Evolutionary conservation across 2,888 invertebrate genomes (phyloP).

Genomic region (Andrena flavipes): DNA sequence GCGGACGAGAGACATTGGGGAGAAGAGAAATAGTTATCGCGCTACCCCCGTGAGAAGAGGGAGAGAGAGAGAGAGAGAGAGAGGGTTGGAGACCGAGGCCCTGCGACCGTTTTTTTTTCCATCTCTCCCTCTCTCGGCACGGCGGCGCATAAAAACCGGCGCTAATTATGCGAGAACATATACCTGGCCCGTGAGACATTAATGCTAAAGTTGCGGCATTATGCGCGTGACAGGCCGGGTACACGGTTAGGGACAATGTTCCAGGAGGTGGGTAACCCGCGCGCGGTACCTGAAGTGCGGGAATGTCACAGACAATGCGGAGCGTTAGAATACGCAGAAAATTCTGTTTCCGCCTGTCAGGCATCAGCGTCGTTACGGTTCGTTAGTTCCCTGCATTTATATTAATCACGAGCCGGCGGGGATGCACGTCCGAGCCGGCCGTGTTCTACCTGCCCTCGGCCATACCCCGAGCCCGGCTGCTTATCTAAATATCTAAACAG

Average conservation of each 20-base stretch:
- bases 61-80: too few species aligned
- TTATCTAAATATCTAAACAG: constrained; percentile 34
- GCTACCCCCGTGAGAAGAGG: constrained; percentile 40
- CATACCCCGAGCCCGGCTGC: not conserved
- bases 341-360: constrained; percentile 73
- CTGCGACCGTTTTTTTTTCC: constrained; percentile 50
- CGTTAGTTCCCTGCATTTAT: constrained; percentile 68
- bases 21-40: constrained; percentile 59
- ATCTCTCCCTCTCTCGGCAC: constrained; percentile 19
- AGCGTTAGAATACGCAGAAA: constrained; percentile 69
- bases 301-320: constrained; percentile 67
- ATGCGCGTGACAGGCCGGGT: constrained; percentile 80
- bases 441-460: constrained; percentile 14
- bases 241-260: constrained; percentile 74
- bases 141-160: constrained; percentile 76
- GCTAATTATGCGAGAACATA: constrained; percentile 82
- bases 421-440: constrained; percentile 36
- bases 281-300: constrained; percentile 67
- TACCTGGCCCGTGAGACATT: constrained; percentile 81
- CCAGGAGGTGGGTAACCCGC: constrained; percentile 68
- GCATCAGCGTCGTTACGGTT: constrained; percentile 70
- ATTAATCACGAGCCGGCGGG: constrained; percentile 61
- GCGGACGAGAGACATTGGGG: constrained; percentile 65
- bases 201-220: constrained; percentile 80
- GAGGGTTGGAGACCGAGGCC: constrained; percentile 18